A percentile compares a stretch with the other conserved stretches of the same genome.
phyloP scores from a whole-genome alignment of 2,797 vertebrate genomes.

The Rhyacichthys aspro region DNA sequence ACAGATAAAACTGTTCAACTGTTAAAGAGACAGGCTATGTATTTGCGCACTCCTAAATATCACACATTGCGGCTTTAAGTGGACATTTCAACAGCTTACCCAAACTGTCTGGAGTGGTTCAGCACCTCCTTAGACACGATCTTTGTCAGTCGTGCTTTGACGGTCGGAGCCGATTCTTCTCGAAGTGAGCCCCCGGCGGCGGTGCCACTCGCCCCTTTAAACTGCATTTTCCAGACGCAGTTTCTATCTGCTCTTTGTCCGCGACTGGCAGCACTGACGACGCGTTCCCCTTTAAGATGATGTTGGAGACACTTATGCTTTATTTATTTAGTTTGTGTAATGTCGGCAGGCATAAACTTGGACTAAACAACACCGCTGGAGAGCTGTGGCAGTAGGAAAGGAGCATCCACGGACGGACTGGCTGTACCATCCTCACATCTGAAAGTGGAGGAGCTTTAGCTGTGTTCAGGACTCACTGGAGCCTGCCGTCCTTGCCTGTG shows the following conservation, averaged over 20 bases:
- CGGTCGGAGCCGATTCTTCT: conserved; percentile 61
- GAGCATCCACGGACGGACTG: conserved; percentile 8
- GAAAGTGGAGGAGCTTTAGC: not conserved
- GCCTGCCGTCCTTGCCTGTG: conserved; percentile 37
- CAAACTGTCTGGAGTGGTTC: not conserved
- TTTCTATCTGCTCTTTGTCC: conserved; percentile 58
- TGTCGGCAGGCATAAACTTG: conserved; percentile 49
- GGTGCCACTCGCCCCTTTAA: conserved; percentile 44
- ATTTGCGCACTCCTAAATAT: no score
- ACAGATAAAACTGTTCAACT: no score
- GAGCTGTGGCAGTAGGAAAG: conserved; percentile 23
- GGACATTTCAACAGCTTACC: no score
- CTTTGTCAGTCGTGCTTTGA: conserved; percentile 22
- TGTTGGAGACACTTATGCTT: conserved; percentile 28
- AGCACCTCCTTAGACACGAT: rapidly evolving
- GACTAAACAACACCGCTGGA: conserved; percentile 21
- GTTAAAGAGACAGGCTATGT: no score
- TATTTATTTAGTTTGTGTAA: conserved; percentile 39
- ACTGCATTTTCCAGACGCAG: conserved; percentile 52
- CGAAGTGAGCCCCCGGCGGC: conserved; percentile 52
- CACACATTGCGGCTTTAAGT: no score
- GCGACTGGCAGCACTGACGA: conserved; percentile 19
- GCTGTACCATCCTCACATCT: conserved; percentile 43
- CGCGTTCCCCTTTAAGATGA: conserved; percentile 56
- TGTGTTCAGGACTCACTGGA: conserved; percentile 23